A percentile compares a stretch with the other conserved stretches of the same genome.
phyloP scores from a whole-genome alignment of 1,140 invertebrate genomes.

The Bombus waltoni region DNA sequence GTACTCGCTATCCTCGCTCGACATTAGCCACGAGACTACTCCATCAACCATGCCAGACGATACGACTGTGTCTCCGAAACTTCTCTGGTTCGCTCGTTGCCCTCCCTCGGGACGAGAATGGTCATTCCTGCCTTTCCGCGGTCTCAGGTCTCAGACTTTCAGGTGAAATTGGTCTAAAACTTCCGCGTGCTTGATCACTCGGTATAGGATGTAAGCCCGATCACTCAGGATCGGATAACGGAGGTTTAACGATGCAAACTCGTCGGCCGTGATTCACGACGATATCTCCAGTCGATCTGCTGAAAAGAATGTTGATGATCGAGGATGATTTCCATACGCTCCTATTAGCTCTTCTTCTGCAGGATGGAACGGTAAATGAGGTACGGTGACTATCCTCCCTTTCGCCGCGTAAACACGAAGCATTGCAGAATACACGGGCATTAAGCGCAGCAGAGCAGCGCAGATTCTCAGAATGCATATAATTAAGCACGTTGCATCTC shows the following conservation, averaged over 20 bases:
- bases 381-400: conserved; percentile 48
- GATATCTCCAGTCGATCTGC: background rate
- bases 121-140: conserved; percentile 58
- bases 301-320: background rate
- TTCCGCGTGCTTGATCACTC: conserved; percentile 23
- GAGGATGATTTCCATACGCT: conserved; percentile 37
- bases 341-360: conserved; percentile 55
- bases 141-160: conserved; percentile 17
- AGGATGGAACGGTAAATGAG: conserved; percentile 69
- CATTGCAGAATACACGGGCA: conserved; percentile 69
- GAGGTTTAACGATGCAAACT: background rate
- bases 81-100: conserved; percentile 30
- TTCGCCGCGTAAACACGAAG: conserved; percentile 69
- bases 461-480: conserved; percentile 80
- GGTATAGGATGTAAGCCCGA: background rate
- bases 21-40: conserved; percentile 77
- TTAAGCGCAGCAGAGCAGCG: conserved; percentile 73
- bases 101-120: conserved; percentile 53
- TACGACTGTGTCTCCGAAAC: conserved; percentile 52
- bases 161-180: conserved; percentile 29
- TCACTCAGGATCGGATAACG: background rate
- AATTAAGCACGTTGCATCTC: conserved; percentile 75
- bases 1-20: conserved; percentile 70
- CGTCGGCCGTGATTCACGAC: background rate
- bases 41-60: conserved; percentile 73